These are phyloP conservation scores for Volucella inflata DNA, from an alignment of 2,888 invertebrate genomes.

Conservation along the genomic window DNA sequence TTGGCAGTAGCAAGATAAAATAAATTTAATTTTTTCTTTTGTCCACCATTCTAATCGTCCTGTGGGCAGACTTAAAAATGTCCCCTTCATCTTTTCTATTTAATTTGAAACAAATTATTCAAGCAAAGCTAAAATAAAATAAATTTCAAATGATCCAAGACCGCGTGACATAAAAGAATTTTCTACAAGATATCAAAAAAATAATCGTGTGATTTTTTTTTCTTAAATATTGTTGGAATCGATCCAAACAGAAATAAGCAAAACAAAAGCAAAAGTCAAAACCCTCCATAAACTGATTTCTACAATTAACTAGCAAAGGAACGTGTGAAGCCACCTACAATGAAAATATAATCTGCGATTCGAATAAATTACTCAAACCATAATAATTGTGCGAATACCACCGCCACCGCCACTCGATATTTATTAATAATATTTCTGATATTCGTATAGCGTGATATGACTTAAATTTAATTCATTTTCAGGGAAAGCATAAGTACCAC, in stretches of 20 bases:
- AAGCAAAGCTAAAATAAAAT: neutral
- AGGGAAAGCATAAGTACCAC: too few relatives aligned
- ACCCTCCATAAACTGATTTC: conserved; percentile 4
- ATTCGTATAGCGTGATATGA: neutral
- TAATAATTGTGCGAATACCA: neutral
- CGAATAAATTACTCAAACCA: neutral
- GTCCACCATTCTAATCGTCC: neutral
- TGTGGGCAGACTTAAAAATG: neutral
- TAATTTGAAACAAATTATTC: neutral
- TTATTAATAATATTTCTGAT: conserved; percentile 11
- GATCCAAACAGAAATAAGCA: conserved; percentile 5
- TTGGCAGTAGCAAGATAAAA: too few relatives aligned
- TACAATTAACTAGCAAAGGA: neutral
- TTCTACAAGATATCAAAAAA: conserved; percentile 4
- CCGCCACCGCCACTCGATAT: too few relatives aligned
- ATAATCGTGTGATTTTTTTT: conserved; percentile 23
- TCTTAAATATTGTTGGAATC: conserved; percentile 7
- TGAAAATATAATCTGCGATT: neutral
- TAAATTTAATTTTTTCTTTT: too few relatives aligned
- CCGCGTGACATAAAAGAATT: neutral
- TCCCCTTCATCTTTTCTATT: neutral
- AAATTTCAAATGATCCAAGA: neutral
- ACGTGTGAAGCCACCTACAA: neutral
- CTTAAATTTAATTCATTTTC: neutral
- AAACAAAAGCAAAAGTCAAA: neutral